phyloP scores from a whole-genome alignment of 2,113 vertebrate genomes.

The Pomatorhinus ruficollis region DNA sequence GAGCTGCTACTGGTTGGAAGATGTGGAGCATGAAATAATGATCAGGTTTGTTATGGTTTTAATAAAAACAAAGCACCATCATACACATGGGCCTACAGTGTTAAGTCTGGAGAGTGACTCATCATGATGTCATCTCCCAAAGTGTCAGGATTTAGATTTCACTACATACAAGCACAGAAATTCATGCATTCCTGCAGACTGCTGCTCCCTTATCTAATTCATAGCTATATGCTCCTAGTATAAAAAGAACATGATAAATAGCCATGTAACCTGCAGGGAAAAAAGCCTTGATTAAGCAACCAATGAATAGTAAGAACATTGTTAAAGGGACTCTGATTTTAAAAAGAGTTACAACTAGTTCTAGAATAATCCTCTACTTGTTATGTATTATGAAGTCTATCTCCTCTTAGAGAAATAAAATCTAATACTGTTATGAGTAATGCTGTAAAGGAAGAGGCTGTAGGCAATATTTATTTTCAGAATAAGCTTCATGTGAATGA shows the following conservation, averaged over 20 bases:
- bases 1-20: not conserved
- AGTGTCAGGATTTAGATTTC: not conserved
- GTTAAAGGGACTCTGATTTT: not conserved
- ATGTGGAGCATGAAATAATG: not conserved
- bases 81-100: not conserved
- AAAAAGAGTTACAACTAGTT: not conserved
- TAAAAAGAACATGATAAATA: not conserved
- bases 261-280: not conserved
- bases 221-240: not conserved
- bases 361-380: not conserved
- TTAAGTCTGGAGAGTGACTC: constrained; percentile 10
- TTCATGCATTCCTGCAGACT: not conserved
- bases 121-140: not conserved
- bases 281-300: not conserved
- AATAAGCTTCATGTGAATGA: not conserved
- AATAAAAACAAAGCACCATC: not conserved
- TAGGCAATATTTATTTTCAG: not conserved
- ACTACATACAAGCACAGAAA: not conserved
- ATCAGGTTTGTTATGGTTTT: not conserved
- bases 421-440: not conserved
- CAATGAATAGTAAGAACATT: not conserved
- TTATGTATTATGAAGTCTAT: not conserved
- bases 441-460: not conserved
- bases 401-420: not conserved
- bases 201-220: not conserved